These are phyloP conservation scores for Abscondita cerata DNA, from an alignment of 2,888 invertebrate genomes.

Conservation along the genomic window DNA sequence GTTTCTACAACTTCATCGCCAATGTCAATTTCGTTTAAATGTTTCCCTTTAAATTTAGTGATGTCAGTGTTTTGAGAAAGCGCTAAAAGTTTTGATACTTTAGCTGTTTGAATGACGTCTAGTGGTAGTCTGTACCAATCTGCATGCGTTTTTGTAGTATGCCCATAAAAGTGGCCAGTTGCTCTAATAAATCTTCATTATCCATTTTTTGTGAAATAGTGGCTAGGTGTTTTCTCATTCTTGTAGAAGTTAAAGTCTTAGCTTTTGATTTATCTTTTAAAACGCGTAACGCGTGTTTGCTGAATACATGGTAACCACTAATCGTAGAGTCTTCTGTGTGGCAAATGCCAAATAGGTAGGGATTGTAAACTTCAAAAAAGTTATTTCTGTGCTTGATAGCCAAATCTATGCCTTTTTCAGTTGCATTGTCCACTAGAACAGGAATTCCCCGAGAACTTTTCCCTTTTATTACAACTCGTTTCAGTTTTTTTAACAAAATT, in stretches of 20 bases:
- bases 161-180: not conserved
- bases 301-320: slow-evolving; percentile 2
- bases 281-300: not conserved
- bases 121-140: slow-evolving; percentile 32
- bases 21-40: not conserved
- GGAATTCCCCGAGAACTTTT: slow-evolving; percentile 19
- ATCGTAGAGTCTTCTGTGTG: not conserved
- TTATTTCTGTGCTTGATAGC: not conserved
- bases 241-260: not conserved
- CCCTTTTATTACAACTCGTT: slow-evolving; percentile 16
- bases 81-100: slow-evolving; percentile 9
- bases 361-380: not conserved
- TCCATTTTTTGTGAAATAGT: slow-evolving; percentile 1
- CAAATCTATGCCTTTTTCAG: slow-evolving; percentile 13
- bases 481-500: slow-evolving; percentile 11
- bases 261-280: not conserved
- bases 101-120: slow-evolving; percentile 36
- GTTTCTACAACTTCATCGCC: slow-evolving; percentile 1
- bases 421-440: slow-evolving; percentile 15
- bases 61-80: not conserved
- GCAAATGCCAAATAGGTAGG: not conserved
- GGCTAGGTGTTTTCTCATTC: not conserved
- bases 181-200: not conserved
- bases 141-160: slow-evolving; percentile 20
- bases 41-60: not conserved